A percentile compares a stretch with the other conserved stretches of the same genome.
phyloP scores from a whole-genome alignment of 2,888 invertebrate genomes.

The Antitype chi region DNA sequence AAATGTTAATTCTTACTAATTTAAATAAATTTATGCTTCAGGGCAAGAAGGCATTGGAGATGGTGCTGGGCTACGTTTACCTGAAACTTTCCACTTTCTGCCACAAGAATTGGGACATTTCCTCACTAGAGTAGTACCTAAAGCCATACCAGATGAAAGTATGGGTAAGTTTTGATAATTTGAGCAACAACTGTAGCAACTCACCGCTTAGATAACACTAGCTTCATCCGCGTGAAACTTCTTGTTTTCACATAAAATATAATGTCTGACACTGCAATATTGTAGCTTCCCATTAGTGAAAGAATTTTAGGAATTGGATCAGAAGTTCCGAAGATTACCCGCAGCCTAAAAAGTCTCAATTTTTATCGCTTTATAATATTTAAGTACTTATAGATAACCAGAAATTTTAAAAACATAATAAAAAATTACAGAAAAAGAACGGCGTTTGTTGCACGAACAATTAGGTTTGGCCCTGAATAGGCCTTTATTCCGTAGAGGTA shows the following conservation, averaged over 20 bases:
- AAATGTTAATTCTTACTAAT: neutral
- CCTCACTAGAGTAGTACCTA: constrained; percentile 93
- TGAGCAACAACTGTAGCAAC: neutral
- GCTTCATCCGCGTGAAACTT: neutral
- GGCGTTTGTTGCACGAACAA: constrained; percentile 93
- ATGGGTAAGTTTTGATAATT: constrained; percentile 89
- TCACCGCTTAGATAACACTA: neutral
- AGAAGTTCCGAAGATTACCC: neutral
- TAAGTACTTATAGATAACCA: neutral
- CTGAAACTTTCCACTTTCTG: constrained; percentile 94
- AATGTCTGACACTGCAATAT: neutral
- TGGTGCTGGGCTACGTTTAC: constrained; percentile 89
- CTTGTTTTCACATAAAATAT: neutral
- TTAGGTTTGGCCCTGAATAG: constrained; percentile 92
- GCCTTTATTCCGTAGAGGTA: constrained; percentile 94
- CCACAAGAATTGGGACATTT: constrained; percentile 94
- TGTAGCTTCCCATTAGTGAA: neutral
- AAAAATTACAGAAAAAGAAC: constrained; percentile 88
- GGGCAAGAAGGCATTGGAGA: constrained; percentile 89
- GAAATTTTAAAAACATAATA: neutral
- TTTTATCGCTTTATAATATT: neutral
- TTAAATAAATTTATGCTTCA: constrained; percentile 53
- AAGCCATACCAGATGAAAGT: constrained; percentile 92
- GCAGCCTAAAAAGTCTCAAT: too few relatives aligned
- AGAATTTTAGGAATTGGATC: neutral